Evolutionary conservation across 1,140 invertebrate species (phyloP), one percentile per base, ranked within the genome.

Genomic region (Aphidius ervi): DNA sequence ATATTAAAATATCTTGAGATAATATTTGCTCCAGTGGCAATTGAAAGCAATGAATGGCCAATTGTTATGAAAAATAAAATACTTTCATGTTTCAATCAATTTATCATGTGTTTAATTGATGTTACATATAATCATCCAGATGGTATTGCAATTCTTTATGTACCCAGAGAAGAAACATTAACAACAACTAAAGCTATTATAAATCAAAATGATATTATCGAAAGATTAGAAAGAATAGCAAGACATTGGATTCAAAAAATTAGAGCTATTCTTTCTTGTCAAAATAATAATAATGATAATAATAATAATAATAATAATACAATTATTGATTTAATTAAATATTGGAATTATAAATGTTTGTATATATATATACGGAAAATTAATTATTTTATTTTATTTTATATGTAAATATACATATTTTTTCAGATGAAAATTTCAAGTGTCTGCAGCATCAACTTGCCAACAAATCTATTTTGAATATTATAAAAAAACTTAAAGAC

Each of bases 161-260:
- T 95, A 46, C 93, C 93, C 4, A 82, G 82, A 56, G 90, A 92
- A 73, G 86, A 86, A 10, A 70, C 58, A 8, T 55, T 65, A 49
- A 57, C 50, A 16, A 16, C 16, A 16, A 1, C 16, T 16, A 16
- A 16, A 16, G 16, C 16, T 16, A 16, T 16, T 16, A 16, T 16
- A 16, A 16, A 16, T 16, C 16, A 16, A 16, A 16, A 16, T 6
- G 6, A 53, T 60, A 75, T 91, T 20, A 83, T 91, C 9, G 86
- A 88, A 67, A 82, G 90, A 69, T 74, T 94, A 6, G 93, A 95
- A 82, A 85, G 84, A 53, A 84, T 92, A 20, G 87, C 91, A 40
- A 85, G 90, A 31, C 88, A 89, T 68, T 95, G 93, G 94, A 88
- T 88, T 1, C 84, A 86, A 52, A 89, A 94, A 70, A 89, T 95